Percentiles rank a stretch among this genome's conserved stretches.
These are phyloP conservation scores for Cinclus cinclus DNA, from an alignment of 2,113 vertebrate species.

Conservation along the genomic window DNA sequence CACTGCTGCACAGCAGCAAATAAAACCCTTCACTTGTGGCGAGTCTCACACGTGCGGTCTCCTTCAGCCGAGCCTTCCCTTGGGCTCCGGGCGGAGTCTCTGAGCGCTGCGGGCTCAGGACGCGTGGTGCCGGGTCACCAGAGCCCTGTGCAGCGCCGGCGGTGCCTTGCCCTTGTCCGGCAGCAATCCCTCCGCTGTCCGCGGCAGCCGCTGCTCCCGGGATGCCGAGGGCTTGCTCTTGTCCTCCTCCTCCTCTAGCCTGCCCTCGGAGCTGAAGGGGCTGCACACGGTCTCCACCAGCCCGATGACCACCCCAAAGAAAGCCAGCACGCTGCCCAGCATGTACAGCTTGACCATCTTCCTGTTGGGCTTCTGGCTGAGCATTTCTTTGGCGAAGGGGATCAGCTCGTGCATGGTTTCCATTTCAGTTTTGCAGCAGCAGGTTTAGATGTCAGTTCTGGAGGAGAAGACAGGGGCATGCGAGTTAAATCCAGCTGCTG, in stretches of 20 bases:
- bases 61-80: neutral
- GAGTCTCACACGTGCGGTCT: neutral
- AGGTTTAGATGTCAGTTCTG: neutral
- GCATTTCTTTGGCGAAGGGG: slow-evolving; percentile 85
- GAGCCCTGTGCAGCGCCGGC: slow-evolving; percentile 11
- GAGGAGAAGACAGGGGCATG: neutral
- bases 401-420: slow-evolving; percentile 83
- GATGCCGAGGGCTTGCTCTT: neutral
- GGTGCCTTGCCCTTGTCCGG: slow-evolving; percentile 19
- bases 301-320: slow-evolving; percentile 81
- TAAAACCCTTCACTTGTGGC: neutral
- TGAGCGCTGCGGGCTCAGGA: slow-evolving; percentile 54
- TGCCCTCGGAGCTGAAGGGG: slow-evolving; percentile 73
- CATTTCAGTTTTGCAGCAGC: slow-evolving; percentile 63
- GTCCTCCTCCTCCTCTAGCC: slow-evolving; percentile 46
- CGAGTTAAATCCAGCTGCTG: neutral
- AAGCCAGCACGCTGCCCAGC: slow-evolving; percentile 85
- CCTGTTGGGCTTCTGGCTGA: slow-evolving; percentile 79
- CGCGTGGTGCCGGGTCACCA: slow-evolving; percentile 77
- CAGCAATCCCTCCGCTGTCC: neutral
- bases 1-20: slow-evolving; percentile 80
- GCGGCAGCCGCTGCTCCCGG: neutral
- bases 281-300: slow-evolving; percentile 83
- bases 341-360: slow-evolving; percentile 86
- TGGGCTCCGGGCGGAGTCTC: neutral